Evolutionary conservation across 2,113 vertebrate genomes (phyloP).

Genomic region (Etia nguti): DNA sequence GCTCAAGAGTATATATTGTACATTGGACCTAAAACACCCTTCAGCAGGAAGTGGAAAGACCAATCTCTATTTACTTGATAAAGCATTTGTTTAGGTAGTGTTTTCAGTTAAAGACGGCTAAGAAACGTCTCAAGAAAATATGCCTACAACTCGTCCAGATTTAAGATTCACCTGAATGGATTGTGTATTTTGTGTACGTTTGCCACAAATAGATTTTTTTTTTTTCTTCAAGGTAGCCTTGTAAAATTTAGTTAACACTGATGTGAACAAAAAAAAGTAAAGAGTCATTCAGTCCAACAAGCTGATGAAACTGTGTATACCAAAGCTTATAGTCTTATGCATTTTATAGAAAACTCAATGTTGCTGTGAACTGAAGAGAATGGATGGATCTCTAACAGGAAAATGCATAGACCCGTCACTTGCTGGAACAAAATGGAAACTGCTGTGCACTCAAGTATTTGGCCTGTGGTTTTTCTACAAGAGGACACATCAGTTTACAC

Average conservation of each 20-base stretch:
- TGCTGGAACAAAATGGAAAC: constrained; percentile 74
- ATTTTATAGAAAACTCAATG: constrained; percentile 73
- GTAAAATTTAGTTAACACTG: constrained; percentile 31
- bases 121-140: background rate
- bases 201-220: background rate
- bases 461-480: constrained; percentile 44
- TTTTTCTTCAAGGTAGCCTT: constrained; percentile 12
- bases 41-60: constrained; percentile 42
- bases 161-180: constrained; percentile 33
- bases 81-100: constrained; percentile 50
- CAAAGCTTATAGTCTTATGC: constrained; percentile 85
- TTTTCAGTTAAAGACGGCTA: constrained; percentile 33
- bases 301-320: constrained; percentile 71
- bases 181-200: constrained; percentile 32
- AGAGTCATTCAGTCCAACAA: constrained; percentile 23
- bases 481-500: constrained; percentile 54
- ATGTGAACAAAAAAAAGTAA: constrained; percentile 40
- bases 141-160: constrained; percentile 47
- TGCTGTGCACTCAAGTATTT: constrained; percentile 73
- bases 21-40: constrained; percentile 58
- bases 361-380: constrained; percentile 53
- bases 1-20: constrained; percentile 22
- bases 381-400: background rate
- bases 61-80: constrained; percentile 38
- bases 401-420: constrained; percentile 59